Evolutionary conservation across 2,888 invertebrate species (phyloP).

Genomic region (Pardosa pseudoannulata): DNA sequence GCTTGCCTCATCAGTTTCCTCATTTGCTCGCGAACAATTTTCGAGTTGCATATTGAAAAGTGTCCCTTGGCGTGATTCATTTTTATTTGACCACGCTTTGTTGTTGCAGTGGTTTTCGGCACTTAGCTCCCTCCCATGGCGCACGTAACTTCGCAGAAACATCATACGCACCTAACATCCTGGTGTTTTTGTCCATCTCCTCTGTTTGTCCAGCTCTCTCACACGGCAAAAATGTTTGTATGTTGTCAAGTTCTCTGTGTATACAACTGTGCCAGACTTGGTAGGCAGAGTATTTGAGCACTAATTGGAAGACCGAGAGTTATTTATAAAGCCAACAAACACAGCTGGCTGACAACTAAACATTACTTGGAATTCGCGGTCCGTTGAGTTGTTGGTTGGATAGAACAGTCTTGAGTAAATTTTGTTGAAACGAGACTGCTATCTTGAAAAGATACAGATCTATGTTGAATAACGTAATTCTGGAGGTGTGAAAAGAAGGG

Average conservation of each 20-base stretch:
- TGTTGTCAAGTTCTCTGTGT: background rate
- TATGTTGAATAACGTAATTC: background rate
- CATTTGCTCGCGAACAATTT: too few species aligned
- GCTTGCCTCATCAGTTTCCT: too few species aligned
- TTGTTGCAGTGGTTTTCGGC: background rate
- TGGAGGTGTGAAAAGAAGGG: background rate
- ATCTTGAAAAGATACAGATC: background rate
- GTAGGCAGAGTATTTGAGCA: background rate
- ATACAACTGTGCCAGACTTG: background rate
- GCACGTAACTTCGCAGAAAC: background rate
- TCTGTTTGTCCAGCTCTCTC: background rate
- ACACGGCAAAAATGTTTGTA: background rate
- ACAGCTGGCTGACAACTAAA: background rate
- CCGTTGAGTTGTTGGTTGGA: background rate
- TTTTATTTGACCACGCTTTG: background rate
- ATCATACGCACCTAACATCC: background rate
- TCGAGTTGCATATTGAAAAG: too few species aligned
- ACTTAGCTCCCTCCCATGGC: background rate
- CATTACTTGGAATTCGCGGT: background rate
- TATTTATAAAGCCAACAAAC: background rate
- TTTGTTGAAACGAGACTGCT: background rate
- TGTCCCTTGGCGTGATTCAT: background rate
- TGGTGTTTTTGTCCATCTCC: constrained; percentile 1
- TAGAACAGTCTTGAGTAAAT: background rate
- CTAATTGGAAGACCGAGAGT: background rate